Evolutionary conservation across 2,113 vertebrate genomes (phyloP), one percentile per base, ranked within the genome.

Genomic region (Loxodonta africana): DNA sequence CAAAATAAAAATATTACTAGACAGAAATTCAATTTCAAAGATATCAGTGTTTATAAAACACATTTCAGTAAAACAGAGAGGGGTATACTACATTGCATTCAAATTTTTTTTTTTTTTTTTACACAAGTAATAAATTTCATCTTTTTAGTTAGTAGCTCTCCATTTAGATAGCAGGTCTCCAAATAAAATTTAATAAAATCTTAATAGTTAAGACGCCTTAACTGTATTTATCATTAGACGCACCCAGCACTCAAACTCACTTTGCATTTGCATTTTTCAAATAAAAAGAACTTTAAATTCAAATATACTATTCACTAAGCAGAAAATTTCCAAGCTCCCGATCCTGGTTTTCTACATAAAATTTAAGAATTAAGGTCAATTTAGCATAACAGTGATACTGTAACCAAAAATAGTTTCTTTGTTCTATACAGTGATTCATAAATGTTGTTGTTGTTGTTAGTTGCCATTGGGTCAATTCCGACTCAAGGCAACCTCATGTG

Each of bases 181-280:
- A 94, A 94, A 85, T 85, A 14, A 92, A 94, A 71, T 77, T 89
- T 69, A 95, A 12, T 48, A 88, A 93, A 69, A 76, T 78, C 88
- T 18, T 77, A 41, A 65, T 8, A 83, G 28, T 44, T 74, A 88
- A 87, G 12, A 20, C 78, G 41, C 30, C 60, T 53, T 67, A 95
- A 95, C 12, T 74, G 1, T 26, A 74, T 74, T 80, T 80, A 62
- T 5, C 23, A 96, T 28, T 53, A 95, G 28, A 41, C 84, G 71
- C 41, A 88, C 26, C 74, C 48, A 82, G 67, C 60, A 74, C 41
- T 91, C 78, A 88, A 95, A 93, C 30, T 5, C 30, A 91, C 67
- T 91, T 46, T 74, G 10, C 15, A 73, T 90, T 7, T 78, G 46
- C 8, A 89, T 37, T 92, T 88, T 88, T 90, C 73, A 74, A 91